Percentiles rank a stretch among this genome's conserved stretches.
Conservation (phyloP, 1,140 invertebrate genomes). For the Plodia interpunctella region DNA sequence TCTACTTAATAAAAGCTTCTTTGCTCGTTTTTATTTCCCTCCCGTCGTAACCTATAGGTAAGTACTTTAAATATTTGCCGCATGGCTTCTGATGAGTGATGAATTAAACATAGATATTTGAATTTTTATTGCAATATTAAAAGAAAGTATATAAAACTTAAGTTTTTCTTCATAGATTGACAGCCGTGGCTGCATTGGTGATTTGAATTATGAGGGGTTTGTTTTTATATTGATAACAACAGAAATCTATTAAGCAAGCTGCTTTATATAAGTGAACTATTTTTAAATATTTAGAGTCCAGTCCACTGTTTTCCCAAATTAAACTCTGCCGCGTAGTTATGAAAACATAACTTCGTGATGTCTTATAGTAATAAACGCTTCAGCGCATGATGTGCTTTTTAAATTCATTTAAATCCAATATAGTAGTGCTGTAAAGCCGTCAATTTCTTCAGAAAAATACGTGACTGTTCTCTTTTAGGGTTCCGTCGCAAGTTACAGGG, state of each 20-base stretch:
- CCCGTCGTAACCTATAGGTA: constrained; percentile 42
- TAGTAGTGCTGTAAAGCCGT: constrained; percentile 61
- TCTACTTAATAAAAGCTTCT: constrained; percentile 66
- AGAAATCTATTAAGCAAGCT: no score
- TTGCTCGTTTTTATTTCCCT: constrained; percentile 58
- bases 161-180: constrained; percentile 16
- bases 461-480: constrained; percentile 23
- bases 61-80: constrained; percentile 72
- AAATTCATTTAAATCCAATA: constrained; percentile 58
- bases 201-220: background rate
- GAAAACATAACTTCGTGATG: no score
- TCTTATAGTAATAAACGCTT: no score
- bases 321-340: no score
- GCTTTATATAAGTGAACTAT: no score
- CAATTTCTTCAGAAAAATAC: constrained; percentile 50
- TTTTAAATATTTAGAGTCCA: no score
- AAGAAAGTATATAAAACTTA: constrained; percentile 29
- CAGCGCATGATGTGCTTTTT: no score
- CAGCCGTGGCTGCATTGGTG: background rate
- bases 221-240: background rate
- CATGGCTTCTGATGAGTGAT: constrained; percentile 63
- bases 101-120: constrained; percentile 65
- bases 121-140: constrained; percentile 50
- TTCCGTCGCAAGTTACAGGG: background rate
- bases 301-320: no score